Evolutionary conservation across 2,797 vertebrate genomes (phyloP).

Genomic region (Acestrorhynchus altus): DNA sequence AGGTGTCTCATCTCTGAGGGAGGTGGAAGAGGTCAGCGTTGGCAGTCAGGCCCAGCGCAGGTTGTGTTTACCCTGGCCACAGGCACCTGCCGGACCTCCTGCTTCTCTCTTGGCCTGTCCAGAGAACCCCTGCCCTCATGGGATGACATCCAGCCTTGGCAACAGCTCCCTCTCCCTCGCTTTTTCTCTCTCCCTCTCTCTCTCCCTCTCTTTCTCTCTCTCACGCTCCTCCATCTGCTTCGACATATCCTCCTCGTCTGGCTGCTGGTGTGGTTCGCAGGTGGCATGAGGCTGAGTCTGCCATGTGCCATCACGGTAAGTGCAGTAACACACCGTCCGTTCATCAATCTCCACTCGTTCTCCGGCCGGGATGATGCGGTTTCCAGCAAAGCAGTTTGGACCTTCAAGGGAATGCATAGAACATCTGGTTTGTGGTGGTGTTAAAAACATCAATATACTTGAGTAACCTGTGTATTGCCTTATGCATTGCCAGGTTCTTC

Average conservation of each 20-base stretch:
- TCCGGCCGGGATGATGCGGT: conserved; percentile 77
- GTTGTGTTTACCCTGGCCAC: conserved; percentile 37
- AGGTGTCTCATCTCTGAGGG: conserved; percentile 39
- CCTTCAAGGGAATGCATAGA: conserved; percentile 61
- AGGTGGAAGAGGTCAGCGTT: conserved; percentile 53
- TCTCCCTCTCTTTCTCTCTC: conserved; percentile 42
- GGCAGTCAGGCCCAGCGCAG: conserved; percentile 41
- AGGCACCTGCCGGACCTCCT: conserved; percentile 28
- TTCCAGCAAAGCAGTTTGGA: conserved; percentile 82
- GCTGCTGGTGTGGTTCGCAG: conserved; percentile 61
- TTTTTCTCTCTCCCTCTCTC: conserved; percentile 25
- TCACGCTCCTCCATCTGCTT: conserved; percentile 62
- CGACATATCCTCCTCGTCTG: conserved; percentile 57
- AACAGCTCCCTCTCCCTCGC: conserved; percentile 49
- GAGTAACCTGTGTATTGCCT: too few species aligned
- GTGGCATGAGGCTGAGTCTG: conserved; percentile 74
- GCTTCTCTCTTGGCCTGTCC: conserved; percentile 31
- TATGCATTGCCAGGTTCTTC: too few species aligned
- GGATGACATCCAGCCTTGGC: conserved; percentile 68
- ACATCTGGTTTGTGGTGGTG: conserved; percentile 10
- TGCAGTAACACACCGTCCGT: conserved; percentile 76
- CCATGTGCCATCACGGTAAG: conserved; percentile 75
- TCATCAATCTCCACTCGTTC: conserved; percentile 75
- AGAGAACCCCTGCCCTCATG: conserved; percentile 62
- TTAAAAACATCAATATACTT: too few species aligned